phyloP scores from a whole-genome alignment of 2,113 vertebrate genomes.

The Phrynosoma platyrhinos region DNA sequence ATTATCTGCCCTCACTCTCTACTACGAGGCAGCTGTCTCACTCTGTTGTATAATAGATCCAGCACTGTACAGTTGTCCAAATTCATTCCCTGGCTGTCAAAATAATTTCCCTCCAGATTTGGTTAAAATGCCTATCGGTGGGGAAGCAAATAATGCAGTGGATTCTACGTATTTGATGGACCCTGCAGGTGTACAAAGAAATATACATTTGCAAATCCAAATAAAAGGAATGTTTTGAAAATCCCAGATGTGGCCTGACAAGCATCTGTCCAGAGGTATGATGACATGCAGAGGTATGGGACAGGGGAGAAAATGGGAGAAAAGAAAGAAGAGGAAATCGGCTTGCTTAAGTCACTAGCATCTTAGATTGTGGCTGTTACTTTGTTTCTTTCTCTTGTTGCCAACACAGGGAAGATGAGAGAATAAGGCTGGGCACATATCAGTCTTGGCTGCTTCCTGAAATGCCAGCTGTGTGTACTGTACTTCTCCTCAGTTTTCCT shows the following conservation, averaged over 20 bases:
- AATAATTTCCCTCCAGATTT: not conserved
- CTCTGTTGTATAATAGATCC: no score
- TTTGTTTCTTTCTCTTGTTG: no score
- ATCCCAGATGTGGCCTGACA: not conserved
- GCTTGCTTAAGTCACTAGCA: not conserved
- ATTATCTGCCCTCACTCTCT: no score
- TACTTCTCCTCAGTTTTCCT: no score
- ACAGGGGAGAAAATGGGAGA: not conserved
- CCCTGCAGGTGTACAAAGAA: no score
- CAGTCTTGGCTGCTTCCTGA: no score
- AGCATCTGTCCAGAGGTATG: not conserved
- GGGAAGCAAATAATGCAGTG: not conserved
- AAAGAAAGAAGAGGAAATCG: not conserved
- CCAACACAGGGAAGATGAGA: not conserved
- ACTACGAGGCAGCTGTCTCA: no score
- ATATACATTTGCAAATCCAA: not conserved
- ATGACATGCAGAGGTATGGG: not conserved
- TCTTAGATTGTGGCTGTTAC: not conserved
- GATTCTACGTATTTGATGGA: not conserved
- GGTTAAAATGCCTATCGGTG: not conserved
- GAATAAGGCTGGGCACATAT: not conserved
- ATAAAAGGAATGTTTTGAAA: not conserved
- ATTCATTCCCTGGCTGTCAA: not conserved
- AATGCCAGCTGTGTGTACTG: no score
- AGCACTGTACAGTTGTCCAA: not conserved